Evolutionary conservation across 1,140 invertebrate genomes (phyloP), one percentile per base, ranked within the genome.

Genomic region (Microplitis mediator): DNA sequence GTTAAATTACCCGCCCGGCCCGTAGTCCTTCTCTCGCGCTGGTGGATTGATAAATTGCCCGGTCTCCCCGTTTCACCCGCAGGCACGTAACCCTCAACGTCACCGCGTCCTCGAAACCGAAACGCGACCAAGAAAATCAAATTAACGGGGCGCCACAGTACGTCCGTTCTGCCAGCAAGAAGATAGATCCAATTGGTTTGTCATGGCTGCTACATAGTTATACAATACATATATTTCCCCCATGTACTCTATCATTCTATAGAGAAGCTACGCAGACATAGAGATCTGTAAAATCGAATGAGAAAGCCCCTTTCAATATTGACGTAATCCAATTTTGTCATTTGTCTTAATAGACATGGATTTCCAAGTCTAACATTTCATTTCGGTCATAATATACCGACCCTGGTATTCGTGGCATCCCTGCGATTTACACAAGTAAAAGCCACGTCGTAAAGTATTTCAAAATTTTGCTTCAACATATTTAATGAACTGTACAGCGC

Each of bases 21-120:
- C 81, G 78, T 75, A 86, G 84, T 86, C 82, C 78, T 81, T 69
- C 65, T 71, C 69, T 72, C 52, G 36, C 63, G 63, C 69, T 74
- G 68, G 77, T 77, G 81, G 83, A 84, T 86, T 86, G 84, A 86
- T 86, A 86, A 86, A 86, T 86, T 86, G 83, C 84, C 79, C 76
- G 82, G 84, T 82, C 79, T 76, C 67, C 80, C 79, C 39, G 39
- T 45, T 45, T 82, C 80, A 81, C 80, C 71, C 78, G 75, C 78
- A 82, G 78, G 80, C 83, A 80, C 80, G 81, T 80, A 82, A 84
- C 80, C 79, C 79, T 80, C 80, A 75, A 77, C 79, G 72, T 79
- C 76, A 78, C 77, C 34, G 32, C 52, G 77, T 80, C 75, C 80
- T 79, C 76, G 58, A 77, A 77, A 76, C 74, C 75, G 72, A 84